Conservation (phyloP, 2,113 vertebrate genomes). For the Mesitornis unicolor region DNA sequence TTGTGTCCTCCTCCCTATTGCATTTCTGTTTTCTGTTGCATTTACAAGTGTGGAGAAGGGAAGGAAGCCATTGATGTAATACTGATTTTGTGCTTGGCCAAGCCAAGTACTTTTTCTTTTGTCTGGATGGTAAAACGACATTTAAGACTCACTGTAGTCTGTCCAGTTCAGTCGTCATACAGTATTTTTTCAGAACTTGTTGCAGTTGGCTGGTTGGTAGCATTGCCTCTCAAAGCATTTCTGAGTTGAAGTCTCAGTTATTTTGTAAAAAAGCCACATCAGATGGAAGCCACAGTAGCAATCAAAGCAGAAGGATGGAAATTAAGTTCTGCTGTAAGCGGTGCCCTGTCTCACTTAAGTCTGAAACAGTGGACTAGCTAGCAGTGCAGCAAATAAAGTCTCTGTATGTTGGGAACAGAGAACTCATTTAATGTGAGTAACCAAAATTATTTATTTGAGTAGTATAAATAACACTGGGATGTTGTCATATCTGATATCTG, state of each 20-base stretch:
- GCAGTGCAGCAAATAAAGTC: not conserved
- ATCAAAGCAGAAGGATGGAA: not conserved
- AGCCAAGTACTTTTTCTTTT: not conserved
- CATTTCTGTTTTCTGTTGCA: not conserved
- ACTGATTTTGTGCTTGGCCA: not conserved
- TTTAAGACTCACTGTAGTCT: not conserved
- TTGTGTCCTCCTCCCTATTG: not conserved
- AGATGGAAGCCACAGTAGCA: not conserved
- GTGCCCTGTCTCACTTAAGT: not conserved
- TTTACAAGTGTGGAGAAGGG: not conserved
- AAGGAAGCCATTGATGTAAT: not conserved
- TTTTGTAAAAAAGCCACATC: not conserved
- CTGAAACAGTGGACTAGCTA: not conserved
- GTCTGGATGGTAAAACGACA: not conserved
- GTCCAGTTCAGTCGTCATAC: not conserved
- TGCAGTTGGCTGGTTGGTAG: not conserved
- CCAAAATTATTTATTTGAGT: not conserved
- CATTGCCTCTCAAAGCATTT: not conserved
- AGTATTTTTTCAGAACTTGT: not conserved
- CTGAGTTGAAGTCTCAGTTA: not conserved
- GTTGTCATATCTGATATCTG: not conserved
- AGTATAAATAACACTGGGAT: not conserved
- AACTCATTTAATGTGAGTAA: not conserved
- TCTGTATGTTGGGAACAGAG: not conserved
- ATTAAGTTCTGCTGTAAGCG: not conserved